These are phyloP conservation scores for Acromyrmex charruanus DNA, from an alignment of 1,140 invertebrate species.

Conservation along the genomic window DNA sequence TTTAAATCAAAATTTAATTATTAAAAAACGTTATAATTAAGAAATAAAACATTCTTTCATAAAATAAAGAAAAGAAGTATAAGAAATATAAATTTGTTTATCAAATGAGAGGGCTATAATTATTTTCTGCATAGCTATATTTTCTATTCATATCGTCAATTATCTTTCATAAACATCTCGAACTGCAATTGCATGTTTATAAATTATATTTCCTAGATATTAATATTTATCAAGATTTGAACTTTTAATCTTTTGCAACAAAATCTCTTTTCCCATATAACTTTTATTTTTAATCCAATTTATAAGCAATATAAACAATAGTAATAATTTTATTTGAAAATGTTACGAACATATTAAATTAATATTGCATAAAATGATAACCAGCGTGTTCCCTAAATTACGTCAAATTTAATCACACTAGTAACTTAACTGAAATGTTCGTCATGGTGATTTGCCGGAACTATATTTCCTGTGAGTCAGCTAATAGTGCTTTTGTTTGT, in stretches of 20 bases:
- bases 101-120: not conserved
- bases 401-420: not conserved
- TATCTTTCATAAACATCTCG: constrained; percentile 25
- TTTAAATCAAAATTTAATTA: not conserved
- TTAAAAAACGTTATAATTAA: not conserved
- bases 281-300: not conserved
- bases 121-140: not conserved
- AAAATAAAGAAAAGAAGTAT: not conserved
- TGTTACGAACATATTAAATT: not conserved
- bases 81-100: not conserved
- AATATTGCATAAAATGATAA: constrained; percentile 4
- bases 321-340: constrained; percentile 1
- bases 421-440: constrained; percentile 29
- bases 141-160: not conserved
- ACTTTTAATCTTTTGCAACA: not conserved
- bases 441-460: not conserved
- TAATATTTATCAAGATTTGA: not conserved
- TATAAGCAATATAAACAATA: not conserved
- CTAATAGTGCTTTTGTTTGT: constrained; percentile 36
- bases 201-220: not conserved
- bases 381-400: not conserved
- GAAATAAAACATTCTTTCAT: not conserved
- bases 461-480: constrained; percentile 20
- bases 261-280: not conserved
- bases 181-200: constrained; percentile 30